Conservation (phyloP, 2,797 vertebrate species). For the Acrocephalus scirpaceus region DNA sequence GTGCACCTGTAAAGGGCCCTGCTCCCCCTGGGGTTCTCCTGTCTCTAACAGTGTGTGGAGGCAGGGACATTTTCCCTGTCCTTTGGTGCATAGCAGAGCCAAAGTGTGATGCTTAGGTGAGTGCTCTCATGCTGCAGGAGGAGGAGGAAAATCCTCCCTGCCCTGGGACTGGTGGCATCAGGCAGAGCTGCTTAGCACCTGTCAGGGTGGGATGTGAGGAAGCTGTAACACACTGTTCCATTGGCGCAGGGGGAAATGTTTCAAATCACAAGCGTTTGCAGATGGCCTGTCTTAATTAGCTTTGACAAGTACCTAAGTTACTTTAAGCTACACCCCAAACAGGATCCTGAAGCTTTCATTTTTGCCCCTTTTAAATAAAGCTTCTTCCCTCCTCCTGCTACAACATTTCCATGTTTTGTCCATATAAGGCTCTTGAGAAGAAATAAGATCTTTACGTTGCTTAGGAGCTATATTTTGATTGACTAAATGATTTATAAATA, state of each 20-base stretch:
- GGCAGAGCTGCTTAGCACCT: background rate
- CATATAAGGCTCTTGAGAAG: constrained; percentile 31
- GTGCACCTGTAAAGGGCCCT: background rate
- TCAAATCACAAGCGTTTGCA: background rate
- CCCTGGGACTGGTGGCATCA: background rate
- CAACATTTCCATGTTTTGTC: background rate
- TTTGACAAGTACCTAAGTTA: constrained; percentile 62
- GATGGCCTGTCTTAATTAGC: constrained; percentile 58
- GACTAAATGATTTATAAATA: constrained; percentile 50
- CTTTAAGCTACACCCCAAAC: constrained; percentile 40
- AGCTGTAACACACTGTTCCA: background rate
- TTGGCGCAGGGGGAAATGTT: background rate
- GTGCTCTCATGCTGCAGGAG: accelerated
- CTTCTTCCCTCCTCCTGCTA: background rate
- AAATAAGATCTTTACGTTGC: background rate
- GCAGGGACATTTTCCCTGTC: background rate
- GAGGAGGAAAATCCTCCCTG: background rate
- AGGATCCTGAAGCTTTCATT: constrained; percentile 27
- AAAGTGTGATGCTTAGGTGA: background rate
- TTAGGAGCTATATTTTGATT: constrained; percentile 45
- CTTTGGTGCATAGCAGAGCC: background rate
- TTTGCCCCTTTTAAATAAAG: constrained; percentile 33
- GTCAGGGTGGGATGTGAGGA: background rate
- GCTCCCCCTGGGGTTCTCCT: background rate
- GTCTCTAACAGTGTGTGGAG: accelerated